A percentile compares a stretch with the other conserved stretches of the same genome.
Conservation (phyloP, 92 coral and sea anemone genomes). For the Porites divaricata region DNA sequence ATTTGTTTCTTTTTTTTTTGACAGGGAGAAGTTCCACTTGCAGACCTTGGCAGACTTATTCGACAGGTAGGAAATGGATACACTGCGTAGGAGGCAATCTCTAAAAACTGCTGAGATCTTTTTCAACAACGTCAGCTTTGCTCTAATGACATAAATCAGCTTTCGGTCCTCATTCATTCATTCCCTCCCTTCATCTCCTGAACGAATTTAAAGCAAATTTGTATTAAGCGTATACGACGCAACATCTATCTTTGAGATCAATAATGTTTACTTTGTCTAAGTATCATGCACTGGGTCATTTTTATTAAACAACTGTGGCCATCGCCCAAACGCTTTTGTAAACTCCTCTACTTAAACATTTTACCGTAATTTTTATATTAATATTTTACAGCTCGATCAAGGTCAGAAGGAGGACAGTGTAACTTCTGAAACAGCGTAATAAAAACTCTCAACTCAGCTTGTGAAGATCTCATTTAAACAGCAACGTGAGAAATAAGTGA, state of each 20-base stretch:
- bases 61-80: slow-evolving; percentile 71
- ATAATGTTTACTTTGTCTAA: no score
- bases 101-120: no score
- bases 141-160: no score
- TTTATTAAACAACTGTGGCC: neutral
- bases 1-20: neutral
- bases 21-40: slow-evolving; percentile 93
- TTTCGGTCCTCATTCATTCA: no score
- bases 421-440: neutral
- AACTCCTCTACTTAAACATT: neutral
- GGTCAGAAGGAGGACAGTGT: neutral
- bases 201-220: no score
- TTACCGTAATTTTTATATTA: neutral
- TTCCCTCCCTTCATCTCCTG: no score
- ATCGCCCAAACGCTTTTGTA: no score
- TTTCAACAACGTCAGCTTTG: no score
- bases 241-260: no score
- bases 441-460: neutral
- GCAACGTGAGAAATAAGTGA: slow-evolving; percentile 3
- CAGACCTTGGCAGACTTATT: slow-evolving; percentile 88
- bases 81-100: neutral
- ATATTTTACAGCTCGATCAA: slow-evolving; percentile 8
- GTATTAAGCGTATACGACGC: no score
- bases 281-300: no score
- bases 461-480: slow-evolving; percentile 4